These are phyloP conservation scores for Aphis gossypii DNA, from an alignment of 1,140 invertebrate genomes.

Conservation along the genomic window DNA sequence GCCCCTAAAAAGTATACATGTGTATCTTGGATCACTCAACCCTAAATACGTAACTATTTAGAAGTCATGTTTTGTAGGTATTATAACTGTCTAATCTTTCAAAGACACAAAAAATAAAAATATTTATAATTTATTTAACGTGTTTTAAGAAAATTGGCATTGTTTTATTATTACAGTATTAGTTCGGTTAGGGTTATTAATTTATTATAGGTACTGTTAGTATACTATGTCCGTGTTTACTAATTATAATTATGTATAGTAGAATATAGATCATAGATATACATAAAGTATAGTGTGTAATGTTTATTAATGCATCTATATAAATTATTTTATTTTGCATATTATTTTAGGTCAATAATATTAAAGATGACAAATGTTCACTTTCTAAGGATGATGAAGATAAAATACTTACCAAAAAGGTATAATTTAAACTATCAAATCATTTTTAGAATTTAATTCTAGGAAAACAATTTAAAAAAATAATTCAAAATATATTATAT, in stretches of 20 bases:
- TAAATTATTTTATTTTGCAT: not conserved
- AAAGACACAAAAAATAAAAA: too few species aligned
- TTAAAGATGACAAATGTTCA: not conserved
- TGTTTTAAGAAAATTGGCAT: too few species aligned
- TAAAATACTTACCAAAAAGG: not conserved
- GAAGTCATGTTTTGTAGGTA: too few species aligned
- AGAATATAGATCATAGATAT: not conserved
- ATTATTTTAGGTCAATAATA: not conserved
- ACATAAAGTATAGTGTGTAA: not conserved
- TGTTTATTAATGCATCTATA: not conserved
- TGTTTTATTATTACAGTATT: not conserved
- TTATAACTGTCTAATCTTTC: too few species aligned
- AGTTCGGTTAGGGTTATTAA: too few species aligned
- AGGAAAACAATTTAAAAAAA: not conserved
- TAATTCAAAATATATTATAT: not conserved
- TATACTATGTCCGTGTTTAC: not conserved
- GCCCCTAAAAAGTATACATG: too few species aligned
- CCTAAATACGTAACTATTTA: too few species aligned
- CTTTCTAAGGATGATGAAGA: not conserved
- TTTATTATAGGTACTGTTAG: not conserved
- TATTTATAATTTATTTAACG: too few species aligned
- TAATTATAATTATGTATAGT: not conserved
- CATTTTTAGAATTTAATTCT: not conserved
- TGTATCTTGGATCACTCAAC: too few species aligned
- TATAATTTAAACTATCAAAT: not conserved